Evolutionary conservation across 2,797 vertebrate genomes (phyloP).

Genomic region (Catostomus latipinnis): DNA sequence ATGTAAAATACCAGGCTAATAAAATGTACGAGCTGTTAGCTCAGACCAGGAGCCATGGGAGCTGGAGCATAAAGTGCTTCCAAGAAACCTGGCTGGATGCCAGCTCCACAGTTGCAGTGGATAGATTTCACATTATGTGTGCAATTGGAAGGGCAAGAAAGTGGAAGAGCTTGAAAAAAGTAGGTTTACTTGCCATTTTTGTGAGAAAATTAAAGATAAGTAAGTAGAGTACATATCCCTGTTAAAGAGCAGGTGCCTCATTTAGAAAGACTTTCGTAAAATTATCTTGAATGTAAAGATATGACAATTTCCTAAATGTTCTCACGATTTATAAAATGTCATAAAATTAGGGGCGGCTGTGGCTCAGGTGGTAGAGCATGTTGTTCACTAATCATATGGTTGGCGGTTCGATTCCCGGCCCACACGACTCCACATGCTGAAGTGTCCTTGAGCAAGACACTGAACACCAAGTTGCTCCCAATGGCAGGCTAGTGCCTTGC

Average conservation of each 20-base stretch:
- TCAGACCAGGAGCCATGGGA: conserved; percentile 19
- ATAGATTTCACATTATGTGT: conserved; percentile 27
- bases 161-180: not conserved
- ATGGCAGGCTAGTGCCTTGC: too few relatives aligned
- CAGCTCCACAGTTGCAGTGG: not conserved
- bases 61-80: conserved; percentile 12
- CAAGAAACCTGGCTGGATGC: conserved; percentile 18
- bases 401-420: too few relatives aligned
- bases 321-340: too few relatives aligned
- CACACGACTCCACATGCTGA: too few relatives aligned
- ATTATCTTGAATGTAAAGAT: too few relatives aligned
- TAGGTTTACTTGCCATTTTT: conserved; percentile 12
- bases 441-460: too few relatives aligned
- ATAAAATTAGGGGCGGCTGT: too few relatives aligned
- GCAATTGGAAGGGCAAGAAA: conserved; percentile 25
- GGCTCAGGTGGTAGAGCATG: too few relatives aligned
- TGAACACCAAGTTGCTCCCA: too few relatives aligned
- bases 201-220: not conserved
- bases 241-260: conserved; percentile 21
- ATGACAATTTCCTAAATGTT: too few relatives aligned
- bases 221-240: not conserved
- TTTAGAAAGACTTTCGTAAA: too few relatives aligned
- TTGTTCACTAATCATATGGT: too few relatives aligned
- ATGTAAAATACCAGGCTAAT: conserved; percentile 25
- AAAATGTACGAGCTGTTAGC: conserved; percentile 37